These are phyloP conservation scores for Sinotaia quadrata DNA, from an alignment of 2,888 invertebrate genomes.

Conservation along the genomic window DNA sequence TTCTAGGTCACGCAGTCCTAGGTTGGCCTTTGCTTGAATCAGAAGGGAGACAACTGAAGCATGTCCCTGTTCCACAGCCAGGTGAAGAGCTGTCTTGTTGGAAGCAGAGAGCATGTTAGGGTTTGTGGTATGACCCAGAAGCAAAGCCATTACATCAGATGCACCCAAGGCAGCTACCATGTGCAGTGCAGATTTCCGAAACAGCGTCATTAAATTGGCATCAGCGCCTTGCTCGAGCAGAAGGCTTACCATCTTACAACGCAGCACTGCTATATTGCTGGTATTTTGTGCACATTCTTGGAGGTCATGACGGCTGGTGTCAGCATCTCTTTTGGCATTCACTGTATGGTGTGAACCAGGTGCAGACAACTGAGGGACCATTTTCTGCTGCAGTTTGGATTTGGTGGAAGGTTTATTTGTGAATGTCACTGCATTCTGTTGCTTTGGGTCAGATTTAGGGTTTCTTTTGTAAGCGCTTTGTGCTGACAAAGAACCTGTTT, in stretches of 20 bases:
- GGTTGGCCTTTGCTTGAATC: constrained; percentile 18
- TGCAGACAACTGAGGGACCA: no score
- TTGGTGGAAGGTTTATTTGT: no score
- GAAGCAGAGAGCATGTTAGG: constrained; percentile 54
- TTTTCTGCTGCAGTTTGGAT: no score
- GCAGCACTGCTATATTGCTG: constrained; percentile 12
- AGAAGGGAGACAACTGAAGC: not conserved
- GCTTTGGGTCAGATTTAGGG: no score
- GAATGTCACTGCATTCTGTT: no score
- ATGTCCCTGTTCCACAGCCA: constrained; percentile 45
- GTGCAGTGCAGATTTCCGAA: constrained; percentile 60
- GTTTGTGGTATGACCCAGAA: constrained; percentile 51
- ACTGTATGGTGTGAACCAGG: no score
- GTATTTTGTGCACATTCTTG: not conserved
- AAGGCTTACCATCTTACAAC: constrained; percentile 45
- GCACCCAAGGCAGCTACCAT: constrained; percentile 49
- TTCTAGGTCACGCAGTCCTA: constrained; percentile 6
- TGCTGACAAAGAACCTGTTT: no score
- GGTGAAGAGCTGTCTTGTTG: constrained; percentile 58
- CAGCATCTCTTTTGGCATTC: not conserved
- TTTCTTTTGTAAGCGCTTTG: no score
- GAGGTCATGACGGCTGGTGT: not conserved
- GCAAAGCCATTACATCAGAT: constrained; percentile 47
- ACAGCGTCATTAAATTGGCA: constrained; percentile 58
- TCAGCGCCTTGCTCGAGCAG: constrained; percentile 61